phyloP scores from a whole-genome alignment of 2,113 vertebrate genomes.

The Tautogolabrus adspersus region DNA sequence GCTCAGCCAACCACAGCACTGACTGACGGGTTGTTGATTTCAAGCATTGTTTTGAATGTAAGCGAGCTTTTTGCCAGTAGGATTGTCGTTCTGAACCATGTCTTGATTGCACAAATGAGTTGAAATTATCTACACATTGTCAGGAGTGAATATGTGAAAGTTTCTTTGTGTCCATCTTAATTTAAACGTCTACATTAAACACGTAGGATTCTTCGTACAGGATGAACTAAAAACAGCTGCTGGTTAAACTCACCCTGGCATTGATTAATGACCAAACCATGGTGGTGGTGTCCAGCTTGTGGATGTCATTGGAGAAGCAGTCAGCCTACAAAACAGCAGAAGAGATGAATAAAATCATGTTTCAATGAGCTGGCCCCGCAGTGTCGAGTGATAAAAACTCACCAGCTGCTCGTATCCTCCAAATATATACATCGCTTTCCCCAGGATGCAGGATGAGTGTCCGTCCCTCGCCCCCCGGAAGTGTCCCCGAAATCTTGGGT shows the following conservation, averaged over 20 bases:
- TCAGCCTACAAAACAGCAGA: constrained; percentile 88
- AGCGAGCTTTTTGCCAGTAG: no score
- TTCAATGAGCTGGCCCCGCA: not conserved
- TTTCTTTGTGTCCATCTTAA: not conserved
- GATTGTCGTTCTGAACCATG: no score
- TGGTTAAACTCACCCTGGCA: constrained; percentile 87
- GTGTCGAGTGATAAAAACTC: constrained; percentile 63
- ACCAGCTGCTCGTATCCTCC: constrained; percentile 99
- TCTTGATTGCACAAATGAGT: no score
- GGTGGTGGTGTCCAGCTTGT: constrained; percentile 93
- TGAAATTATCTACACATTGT: no score
- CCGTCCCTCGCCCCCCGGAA: constrained; percentile 96
- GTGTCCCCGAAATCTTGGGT: constrained; percentile 90
- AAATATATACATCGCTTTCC: constrained; percentile 97
- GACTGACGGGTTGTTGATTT: constrained; percentile 13
- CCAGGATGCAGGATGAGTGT: constrained; percentile 94
- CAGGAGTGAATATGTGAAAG: no score
- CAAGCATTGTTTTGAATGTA: constrained; percentile 17
- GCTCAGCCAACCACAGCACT: constrained; percentile 18
- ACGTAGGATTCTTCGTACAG: not conserved
- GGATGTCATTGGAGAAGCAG: constrained; percentile 99
- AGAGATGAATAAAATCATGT: constrained; percentile 14
- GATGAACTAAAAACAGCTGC: not conserved
- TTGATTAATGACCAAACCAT: constrained; percentile 96
- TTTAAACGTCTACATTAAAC: not conserved